phyloP scores from a whole-genome alignment of 2,888 invertebrate genomes.

The Latrodectus hesperus region DNA sequence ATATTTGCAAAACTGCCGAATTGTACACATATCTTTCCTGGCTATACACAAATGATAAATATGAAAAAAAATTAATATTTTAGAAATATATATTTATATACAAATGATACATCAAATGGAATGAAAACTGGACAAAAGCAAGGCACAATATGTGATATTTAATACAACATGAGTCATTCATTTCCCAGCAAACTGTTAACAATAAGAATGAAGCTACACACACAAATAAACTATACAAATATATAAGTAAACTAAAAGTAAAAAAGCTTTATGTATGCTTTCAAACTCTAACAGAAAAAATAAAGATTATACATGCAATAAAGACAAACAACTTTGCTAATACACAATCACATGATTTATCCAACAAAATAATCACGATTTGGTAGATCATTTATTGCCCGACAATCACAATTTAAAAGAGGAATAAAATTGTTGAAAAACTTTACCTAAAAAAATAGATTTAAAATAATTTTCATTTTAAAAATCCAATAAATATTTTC shows the following conservation, averaged over 20 bases:
- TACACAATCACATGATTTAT: background rate
- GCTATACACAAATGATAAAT: constrained; percentile 33
- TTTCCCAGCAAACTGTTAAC: constrained; percentile 8
- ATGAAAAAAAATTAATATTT: constrained; percentile 25
- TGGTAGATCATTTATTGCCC: background rate
- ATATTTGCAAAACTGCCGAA: too few relatives aligned
- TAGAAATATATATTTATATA: constrained; percentile 33
- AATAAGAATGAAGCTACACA: constrained; percentile 12
- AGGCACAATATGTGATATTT: constrained; percentile 56
- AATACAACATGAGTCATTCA: constrained; percentile 14
- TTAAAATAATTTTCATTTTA: too few relatives aligned
- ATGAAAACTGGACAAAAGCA: constrained; percentile 58
- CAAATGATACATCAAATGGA: constrained; percentile 48
- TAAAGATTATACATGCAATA: constrained; percentile 8
- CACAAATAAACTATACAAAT: background rate
- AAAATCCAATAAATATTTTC: constrained; percentile 15
- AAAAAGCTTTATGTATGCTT: constrained; percentile 1
- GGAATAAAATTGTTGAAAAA: too few relatives aligned
- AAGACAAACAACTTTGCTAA: background rate
- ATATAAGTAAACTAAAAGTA: constrained; percentile 5
- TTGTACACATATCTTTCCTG: background rate
- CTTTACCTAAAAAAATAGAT: too few relatives aligned
- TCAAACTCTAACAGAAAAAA: background rate
- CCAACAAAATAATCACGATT: constrained; percentile 16
- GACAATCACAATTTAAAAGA: too few relatives aligned